phyloP scores from a whole-genome alignment of 1,140 invertebrate genomes.

The Drosophila tristis region DNA sequence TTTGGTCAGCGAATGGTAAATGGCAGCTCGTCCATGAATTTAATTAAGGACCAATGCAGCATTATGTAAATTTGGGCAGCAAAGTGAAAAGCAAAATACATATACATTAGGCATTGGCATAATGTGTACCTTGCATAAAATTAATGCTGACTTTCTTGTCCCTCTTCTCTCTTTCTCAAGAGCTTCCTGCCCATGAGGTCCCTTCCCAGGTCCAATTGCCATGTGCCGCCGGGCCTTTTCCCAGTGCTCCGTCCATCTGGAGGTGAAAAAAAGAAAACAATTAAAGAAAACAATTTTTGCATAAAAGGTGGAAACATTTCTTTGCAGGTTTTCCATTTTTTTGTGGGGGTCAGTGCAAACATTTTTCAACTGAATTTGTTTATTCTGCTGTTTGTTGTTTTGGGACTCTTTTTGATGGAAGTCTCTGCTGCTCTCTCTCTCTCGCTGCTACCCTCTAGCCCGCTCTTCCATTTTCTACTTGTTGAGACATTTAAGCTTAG shows the following conservation, averaged over 20 bases:
- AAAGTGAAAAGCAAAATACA: conserved; percentile 24
- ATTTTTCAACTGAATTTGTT: conserved; percentile 45
- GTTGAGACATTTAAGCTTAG: conserved; percentile 25
- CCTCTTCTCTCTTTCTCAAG: conserved; percentile 4
- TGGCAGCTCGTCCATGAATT: conserved; percentile 51
- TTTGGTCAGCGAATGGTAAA: conserved; percentile 54
- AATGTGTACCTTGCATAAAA: conserved; percentile 59
- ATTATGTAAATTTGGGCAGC: conserved; percentile 35
- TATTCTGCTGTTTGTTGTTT: conserved; percentile 37
- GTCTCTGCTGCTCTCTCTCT: neutral
- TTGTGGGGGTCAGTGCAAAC: conserved; percentile 34
- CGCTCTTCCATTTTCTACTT: neutral
- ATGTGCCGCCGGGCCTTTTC: conserved; percentile 2
- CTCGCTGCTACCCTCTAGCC: too few relatives aligned
- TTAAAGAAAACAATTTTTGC: conserved; percentile 55
- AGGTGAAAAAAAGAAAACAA: conserved; percentile 41
- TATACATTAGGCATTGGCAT: conserved; percentile 52
- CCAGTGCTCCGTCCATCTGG: neutral
- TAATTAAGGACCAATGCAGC: conserved; percentile 55
- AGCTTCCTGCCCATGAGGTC: neutral
- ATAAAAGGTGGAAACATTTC: conserved; percentile 41
- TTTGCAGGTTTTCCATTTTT: conserved; percentile 4
- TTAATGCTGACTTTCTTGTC: conserved; percentile 42
- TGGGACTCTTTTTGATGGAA: conserved; percentile 33
- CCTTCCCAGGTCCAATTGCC: too few relatives aligned